Percentiles rank a stretch among this genome's conserved stretches.
Conservation (phyloP, 1,140 invertebrate species). For the Oedothorax gibbosus region DNA sequence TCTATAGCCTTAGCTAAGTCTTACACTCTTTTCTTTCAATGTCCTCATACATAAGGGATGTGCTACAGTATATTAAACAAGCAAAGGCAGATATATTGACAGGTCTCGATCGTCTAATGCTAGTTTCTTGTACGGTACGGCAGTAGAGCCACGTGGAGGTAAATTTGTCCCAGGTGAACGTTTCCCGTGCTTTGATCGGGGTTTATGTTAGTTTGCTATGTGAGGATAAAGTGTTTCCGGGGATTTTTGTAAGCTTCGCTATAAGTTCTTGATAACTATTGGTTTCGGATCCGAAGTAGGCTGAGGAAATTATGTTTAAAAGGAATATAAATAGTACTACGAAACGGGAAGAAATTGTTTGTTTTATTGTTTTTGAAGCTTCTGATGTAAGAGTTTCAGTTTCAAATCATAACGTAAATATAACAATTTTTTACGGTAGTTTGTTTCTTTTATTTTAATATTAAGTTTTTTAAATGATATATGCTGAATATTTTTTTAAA, state of each 20-base stretch:
- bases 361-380: too few species aligned
- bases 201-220: slow-evolving; percentile 52
- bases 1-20: neutral
- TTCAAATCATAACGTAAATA: too few species aligned
- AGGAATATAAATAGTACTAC: too few species aligned
- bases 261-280: slow-evolving; percentile 26
- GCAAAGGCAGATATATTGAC: slow-evolving; percentile 53
- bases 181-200: slow-evolving; percentile 13
- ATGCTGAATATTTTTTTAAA: too few species aligned
- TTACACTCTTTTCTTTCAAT: neutral
- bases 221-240: slow-evolving; percentile 43
- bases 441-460: too few species aligned
- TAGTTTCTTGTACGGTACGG: slow-evolving; percentile 46
- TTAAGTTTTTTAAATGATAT: too few species aligned
- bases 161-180: neutral
- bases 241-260: slow-evolving; percentile 28
- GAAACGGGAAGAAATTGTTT: too few species aligned
- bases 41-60: slow-evolving; percentile 31
- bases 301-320: too few species aligned
- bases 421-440: too few species aligned
- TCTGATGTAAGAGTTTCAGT: too few species aligned
- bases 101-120: slow-evolving; percentile 44
- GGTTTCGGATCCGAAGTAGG: too few species aligned
- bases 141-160: neutral
- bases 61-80: slow-evolving; percentile 50